phyloP scores from a whole-genome alignment of 2,113 vertebrate genomes.

The Dasyprocta punctata region DNA sequence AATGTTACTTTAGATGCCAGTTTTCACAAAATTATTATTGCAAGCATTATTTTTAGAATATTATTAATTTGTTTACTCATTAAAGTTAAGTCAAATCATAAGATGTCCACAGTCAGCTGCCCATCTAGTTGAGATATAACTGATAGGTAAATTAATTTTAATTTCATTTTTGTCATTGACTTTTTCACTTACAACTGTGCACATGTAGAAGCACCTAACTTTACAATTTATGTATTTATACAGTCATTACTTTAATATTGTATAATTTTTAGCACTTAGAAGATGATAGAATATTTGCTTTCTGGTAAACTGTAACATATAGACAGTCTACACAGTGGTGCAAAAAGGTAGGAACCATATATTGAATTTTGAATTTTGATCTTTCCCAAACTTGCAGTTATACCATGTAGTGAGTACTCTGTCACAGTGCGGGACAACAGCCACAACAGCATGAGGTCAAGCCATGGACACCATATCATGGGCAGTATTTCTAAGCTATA shows the following conservation, averaged over 20 bases:
- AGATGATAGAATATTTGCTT: background rate
- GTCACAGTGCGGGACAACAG: too few relatives aligned
- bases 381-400: background rate
- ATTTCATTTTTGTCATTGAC: conserved; percentile 4
- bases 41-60: background rate
- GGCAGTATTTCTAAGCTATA: background rate
- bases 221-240: background rate
- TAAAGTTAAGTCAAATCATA: background rate
- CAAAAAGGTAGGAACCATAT: background rate
- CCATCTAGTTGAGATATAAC: background rate
- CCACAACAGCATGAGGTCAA: background rate
- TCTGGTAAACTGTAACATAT: background rate
- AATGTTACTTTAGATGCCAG: background rate
- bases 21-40: conserved; percentile 35
- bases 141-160: background rate
- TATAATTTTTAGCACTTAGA: background rate
- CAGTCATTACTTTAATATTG: background rate
- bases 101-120: background rate
- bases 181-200: background rate
- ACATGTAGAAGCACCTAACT: background rate
- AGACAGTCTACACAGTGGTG: background rate
- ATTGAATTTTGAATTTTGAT: background rate
- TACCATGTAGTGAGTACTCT: background rate
- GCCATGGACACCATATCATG: too few relatives aligned
- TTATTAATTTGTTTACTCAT: background rate